Base-by-base conservation (phyloP, 2,888 invertebrate genomes). In the Autographa gamma region DNA sequence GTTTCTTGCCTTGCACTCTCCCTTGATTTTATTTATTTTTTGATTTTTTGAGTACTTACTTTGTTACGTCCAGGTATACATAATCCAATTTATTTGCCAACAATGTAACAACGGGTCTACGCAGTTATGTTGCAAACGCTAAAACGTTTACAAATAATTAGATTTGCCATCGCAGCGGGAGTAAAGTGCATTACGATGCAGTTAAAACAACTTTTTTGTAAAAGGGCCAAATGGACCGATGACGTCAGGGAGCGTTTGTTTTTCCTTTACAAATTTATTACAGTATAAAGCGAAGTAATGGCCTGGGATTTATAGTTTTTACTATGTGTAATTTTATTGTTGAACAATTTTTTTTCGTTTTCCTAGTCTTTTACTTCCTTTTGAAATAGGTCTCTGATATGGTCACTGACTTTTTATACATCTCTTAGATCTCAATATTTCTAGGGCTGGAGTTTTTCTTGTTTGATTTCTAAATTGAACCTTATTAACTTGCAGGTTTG, bases 391-490 rank as follows among this genome's bases (percentile, higher is more conserved):
- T 96, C 93, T 60, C 97, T 95, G 1, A 98, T 97, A 85, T 98
- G 97, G 87, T 98, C 97, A 91, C 98, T 98, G 25, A 98, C 93
- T 91, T 96, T 96, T 77, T 97, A 97, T 62, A 99, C 93, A 91
- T 99, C 98, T 87, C 97, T 96, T 5, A 99, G 94, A 0, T 98
- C 98, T 88, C 32, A 99, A 91, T 71, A 98, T 95, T 90, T 98
- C 98, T 56, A 98, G 93, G 0, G 98, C 98, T 80, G 97, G 96
- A 25, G 97, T 97, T 73, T 97, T 96, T 76, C 90, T 91, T 19
- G 98, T 97, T 94, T 99, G 99, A 88, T 99, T 98, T 71, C 99
- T 96, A 77, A 99, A 97, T 86, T 99, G 98, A 96, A 99, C 98
- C 92, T 98, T 98, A 25, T 25, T 25, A 25, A 2, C 3, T 25